Percentiles rank a stretch among this genome's conserved stretches.
These are phyloP conservation scores for Hemiprocne comata DNA, from an alignment of 2,113 vertebrate genomes.

Conservation along the genomic window DNA sequence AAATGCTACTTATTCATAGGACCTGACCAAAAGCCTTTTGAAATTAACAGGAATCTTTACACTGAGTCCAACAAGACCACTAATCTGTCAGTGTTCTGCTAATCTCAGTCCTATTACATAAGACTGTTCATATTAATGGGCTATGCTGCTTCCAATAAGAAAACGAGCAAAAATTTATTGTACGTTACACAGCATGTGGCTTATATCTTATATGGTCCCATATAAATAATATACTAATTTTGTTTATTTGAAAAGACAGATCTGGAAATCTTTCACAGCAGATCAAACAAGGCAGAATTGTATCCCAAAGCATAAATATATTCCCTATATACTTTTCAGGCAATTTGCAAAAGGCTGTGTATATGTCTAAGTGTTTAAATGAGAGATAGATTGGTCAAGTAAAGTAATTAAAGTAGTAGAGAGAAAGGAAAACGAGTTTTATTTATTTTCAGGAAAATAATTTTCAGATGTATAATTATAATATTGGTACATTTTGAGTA, in stretches of 20 bases:
- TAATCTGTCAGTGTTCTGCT: not conserved
- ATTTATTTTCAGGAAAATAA: not conserved
- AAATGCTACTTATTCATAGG: not conserved
- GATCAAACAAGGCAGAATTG: not conserved
- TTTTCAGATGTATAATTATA: not conserved
- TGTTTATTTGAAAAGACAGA: not conserved
- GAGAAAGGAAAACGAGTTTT: not conserved
- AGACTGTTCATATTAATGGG: not conserved
- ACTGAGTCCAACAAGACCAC: not conserved
- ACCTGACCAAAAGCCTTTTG: not conserved
- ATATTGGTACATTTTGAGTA: not conserved
- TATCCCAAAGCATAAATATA: not conserved
- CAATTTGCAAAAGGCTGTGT: not conserved
- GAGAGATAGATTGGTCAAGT: not conserved
- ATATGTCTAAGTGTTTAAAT: not conserved
- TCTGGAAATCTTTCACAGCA: not conserved
- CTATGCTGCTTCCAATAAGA: not conserved
- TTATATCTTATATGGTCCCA: not conserved
- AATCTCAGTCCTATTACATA: not conserved
- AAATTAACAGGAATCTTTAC: not conserved
- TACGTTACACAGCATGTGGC: not conserved
- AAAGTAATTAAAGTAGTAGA: not conserved
- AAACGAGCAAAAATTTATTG: not conserved
- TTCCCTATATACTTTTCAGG: not conserved
- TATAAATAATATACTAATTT: not conserved